These are phyloP conservation scores for Sinonovacula constricta DNA, from an alignment of 1,140 invertebrate genomes.

Conservation along the genomic window DNA sequence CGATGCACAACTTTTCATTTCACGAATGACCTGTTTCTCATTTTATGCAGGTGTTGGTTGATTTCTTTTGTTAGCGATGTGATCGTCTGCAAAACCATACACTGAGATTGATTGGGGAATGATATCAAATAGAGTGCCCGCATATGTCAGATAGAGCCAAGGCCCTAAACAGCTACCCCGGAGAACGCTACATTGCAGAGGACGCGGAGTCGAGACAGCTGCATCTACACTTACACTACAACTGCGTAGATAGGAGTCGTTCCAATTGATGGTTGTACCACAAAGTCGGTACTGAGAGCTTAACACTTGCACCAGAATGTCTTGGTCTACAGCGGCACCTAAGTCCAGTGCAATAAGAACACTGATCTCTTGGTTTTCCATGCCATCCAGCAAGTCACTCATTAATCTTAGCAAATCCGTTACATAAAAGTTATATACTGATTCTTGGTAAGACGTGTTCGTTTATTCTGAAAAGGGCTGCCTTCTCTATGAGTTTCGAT, in stretches of 20 bases:
- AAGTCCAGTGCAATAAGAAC: conserved; percentile 13
- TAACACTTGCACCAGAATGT: conserved; percentile 25
- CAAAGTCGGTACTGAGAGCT: not conserved
- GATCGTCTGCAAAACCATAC: not conserved
- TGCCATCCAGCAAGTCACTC: conserved; percentile 25
- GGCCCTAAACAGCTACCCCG: conserved; percentile 15
- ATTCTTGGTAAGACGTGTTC: too few species aligned
- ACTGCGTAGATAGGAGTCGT: conserved; percentile 19
- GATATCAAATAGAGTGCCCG: conserved; percentile 15
- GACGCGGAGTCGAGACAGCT: conserved; percentile 5
- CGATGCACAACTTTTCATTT: conserved; percentile 10
- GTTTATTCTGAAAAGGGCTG: too few species aligned
- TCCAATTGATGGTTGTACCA: conserved; percentile 10
- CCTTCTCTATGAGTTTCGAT: too few species aligned
- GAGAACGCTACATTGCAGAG: conserved; percentile 19
- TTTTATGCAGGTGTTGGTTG: not conserved
- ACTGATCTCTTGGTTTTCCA: conserved; percentile 26
- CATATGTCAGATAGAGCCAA: conserved; percentile 19
- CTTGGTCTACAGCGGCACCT: not conserved
- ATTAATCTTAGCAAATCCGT: conserved; percentile 26
- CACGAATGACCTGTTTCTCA: not conserved
- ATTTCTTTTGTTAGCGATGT: not conserved
- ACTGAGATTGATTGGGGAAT: conserved; percentile 7
- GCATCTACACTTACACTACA: conserved; percentile 11
- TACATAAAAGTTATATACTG: too few species aligned